phyloP scores from a whole-genome alignment of 2,888 invertebrate species.

The Pinctada fucata region DNA sequence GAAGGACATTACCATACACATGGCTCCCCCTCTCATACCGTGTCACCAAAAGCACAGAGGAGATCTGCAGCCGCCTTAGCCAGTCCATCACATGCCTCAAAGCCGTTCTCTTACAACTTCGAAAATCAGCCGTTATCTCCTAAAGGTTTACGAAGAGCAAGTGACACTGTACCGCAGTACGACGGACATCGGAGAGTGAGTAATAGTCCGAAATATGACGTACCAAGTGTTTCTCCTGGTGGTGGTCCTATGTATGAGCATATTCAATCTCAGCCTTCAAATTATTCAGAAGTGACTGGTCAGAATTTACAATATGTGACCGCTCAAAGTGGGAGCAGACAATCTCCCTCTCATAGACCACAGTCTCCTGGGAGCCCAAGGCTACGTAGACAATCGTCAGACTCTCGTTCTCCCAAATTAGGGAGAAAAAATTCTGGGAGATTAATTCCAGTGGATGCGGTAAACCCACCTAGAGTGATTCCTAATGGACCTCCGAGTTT shows the following conservation, averaged over 20 bases:
- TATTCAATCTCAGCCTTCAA: background rate
- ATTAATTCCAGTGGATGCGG: background rate
- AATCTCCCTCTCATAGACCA: background rate
- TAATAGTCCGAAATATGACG: background rate
- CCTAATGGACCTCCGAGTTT: conserved; percentile 40
- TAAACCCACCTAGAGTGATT: background rate
- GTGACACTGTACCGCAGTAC: background rate
- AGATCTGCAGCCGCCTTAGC: background rate
- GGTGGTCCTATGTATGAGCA: background rate
- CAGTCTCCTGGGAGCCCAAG: conserved; percentile 7
- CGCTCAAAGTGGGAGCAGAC: background rate
- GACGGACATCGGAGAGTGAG: background rate
- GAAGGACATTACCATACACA: background rate
- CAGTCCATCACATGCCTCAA: background rate
- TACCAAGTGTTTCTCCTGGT: background rate
- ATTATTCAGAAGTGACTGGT: conserved; percentile 4
- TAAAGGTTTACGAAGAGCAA: background rate
- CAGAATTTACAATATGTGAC: background rate
- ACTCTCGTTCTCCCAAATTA: conserved; percentile 7
- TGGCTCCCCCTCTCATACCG: background rate
- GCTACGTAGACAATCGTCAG: background rate
- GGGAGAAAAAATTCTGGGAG: background rate
- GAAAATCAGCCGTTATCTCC: background rate
- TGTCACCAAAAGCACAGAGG: background rate
- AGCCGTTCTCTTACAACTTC: background rate